Percentiles rank a stretch among this genome's conserved stretches.
Conservation (phyloP, 2,797 vertebrate genomes). For the Pangasius djambal region DNA sequence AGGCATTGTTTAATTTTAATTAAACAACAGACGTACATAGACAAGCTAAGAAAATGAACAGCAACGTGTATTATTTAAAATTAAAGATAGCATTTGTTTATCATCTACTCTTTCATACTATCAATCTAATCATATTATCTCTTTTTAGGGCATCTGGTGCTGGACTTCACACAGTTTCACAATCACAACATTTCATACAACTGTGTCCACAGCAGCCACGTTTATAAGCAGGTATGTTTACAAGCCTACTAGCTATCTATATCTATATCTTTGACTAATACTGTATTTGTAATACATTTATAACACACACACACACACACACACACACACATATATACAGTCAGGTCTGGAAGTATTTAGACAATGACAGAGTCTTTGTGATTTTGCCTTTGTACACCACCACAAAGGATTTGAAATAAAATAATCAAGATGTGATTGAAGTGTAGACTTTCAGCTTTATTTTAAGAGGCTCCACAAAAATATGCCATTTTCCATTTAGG, state of each 20-base stretch:
- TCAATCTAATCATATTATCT: not conserved
- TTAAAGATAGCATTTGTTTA: too few relatives aligned
- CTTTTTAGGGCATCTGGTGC: not conserved
- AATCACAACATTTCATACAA: not conserved
- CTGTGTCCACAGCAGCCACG: not conserved
- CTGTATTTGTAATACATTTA: not conserved
- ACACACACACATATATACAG: not conserved
- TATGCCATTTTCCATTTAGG: too few relatives aligned
- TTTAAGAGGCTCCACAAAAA: too few relatives aligned
- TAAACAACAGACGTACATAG: accelerated
- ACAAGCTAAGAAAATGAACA: not conserved
- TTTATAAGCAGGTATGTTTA: not conserved
- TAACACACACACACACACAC: not conserved
- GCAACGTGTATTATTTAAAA: not conserved
- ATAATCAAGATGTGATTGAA: too few relatives aligned
- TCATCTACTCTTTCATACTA: not conserved
- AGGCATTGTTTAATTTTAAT: constrained; percentile 36
- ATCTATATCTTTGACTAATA: not conserved
- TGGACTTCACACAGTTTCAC: not conserved
- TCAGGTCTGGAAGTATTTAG: too few relatives aligned
- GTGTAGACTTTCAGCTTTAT: too few relatives aligned
- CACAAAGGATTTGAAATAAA: too few relatives aligned
- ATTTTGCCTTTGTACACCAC: too few relatives aligned
- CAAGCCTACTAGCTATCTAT: not conserved
- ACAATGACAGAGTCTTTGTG: too few relatives aligned